Base-by-base conservation (phyloP, 2,797 vertebrate species). In the Pteropus rufus region DNA sequence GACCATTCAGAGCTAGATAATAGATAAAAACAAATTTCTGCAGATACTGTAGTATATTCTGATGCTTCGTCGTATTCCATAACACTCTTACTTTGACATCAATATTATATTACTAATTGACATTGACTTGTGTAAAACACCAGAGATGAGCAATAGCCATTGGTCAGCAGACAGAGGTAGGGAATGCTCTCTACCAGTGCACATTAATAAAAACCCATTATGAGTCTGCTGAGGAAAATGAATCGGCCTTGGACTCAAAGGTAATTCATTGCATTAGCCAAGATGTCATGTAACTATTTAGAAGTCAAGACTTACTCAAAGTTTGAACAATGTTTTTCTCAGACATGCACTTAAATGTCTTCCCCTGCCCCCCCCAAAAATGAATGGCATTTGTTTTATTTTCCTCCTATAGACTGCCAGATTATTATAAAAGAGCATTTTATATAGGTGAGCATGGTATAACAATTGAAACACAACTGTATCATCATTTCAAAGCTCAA, bases 401-500 rank as follows among this genome's bases (percentile, higher is more conserved):
- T 86, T 73, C 44, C 76, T 80, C 39, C n/a, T 36, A 36, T 6
- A 93, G 67, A 82, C 79, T 86, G 52, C n/a, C 69, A 95, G 77
- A 90, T 80, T 92, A 92, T 95, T 94, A 67, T 73, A 92, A 85
- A 86, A 89, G 67, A 96, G 39, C 29, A 69, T 72, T 98, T 95
- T 80, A 86, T 91, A 65, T 60, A 97, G 52, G 84, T 72, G 58
- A 89, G 60, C 19, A 81, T 9, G 6, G 29, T 31, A 64, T 31
- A 87, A n/a, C 62, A 93, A 79, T 16, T 65, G 70, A 97, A 96
- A 95, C 49, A 94, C 49, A 93, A 96, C 52, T 94, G 88, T 92
- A 89, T 96, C 82, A 92, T 94, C 73, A 91, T 95, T 95, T 96
- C 91, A 95, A 96, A 94, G 88, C 90, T 97, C 97, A 94, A 81